phyloP scores from a whole-genome alignment of 2,888 invertebrate species.

The Ormia ochracea region DNA sequence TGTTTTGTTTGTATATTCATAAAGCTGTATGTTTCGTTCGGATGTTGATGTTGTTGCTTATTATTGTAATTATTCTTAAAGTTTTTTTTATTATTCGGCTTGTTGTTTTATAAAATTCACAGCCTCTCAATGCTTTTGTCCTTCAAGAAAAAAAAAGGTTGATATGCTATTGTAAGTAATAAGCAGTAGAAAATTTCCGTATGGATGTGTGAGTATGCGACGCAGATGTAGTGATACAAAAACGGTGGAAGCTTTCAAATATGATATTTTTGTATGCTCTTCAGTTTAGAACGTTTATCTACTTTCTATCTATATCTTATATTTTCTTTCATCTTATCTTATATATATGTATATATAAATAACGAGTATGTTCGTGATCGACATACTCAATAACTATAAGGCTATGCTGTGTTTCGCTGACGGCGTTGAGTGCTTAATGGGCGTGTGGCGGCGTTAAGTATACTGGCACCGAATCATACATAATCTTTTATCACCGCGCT shows the following conservation, averaged over 20 bases:
- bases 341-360: no score
- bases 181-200: not conserved
- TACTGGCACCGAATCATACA: no score
- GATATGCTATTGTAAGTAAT: constrained; percentile 18
- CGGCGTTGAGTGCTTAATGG: no score
- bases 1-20: not conserved
- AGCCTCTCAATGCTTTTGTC: constrained; percentile 23
- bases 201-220: not conserved
- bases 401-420: no score
- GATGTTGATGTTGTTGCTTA: constrained; percentile 19
- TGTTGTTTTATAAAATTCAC: constrained; percentile 28
- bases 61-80: constrained; percentile 5
- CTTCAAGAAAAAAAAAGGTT: constrained; percentile 8
- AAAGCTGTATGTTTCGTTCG: not conserved
- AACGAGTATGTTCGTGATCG: no score
- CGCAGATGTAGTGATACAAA: not conserved
- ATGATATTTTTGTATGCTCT: no score
- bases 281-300: no score
- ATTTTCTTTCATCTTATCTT: no score
- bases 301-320: no score
- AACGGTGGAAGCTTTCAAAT: not conserved
- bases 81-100: not conserved
- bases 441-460: no score
- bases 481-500: no score
- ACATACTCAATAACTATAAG: no score